Base-by-base conservation (phyloP, 2,797 vertebrate genomes). In the Galagoides demidoff region DNA sequence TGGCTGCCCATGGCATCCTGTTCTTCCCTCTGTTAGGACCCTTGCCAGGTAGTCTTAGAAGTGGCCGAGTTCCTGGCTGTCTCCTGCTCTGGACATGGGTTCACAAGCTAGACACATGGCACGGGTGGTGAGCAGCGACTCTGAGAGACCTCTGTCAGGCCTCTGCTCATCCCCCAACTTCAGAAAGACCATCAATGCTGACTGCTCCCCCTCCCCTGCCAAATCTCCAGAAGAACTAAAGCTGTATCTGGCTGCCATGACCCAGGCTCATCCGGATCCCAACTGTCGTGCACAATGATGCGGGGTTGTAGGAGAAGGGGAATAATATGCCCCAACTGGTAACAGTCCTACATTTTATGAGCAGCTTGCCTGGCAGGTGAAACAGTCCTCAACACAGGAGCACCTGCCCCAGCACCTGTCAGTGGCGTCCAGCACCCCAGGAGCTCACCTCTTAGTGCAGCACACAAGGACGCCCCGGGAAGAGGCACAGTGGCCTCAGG, bases 221-320 rank as follows among this genome's bases (percentile, higher is more conserved):
- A 63, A 34, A 37, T n/a, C 49, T 31, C 34, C 7, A 1, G 17
- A 52, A 20, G 70, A 61, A 29, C 7, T 29, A n/a, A 68, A 68
- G 52, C 19, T 22, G 4, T 2, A 0, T 59, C 27, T 39, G 57
- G 31, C 17, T 27, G 22, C 59, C 37, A 10, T 4, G 10, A 63
- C 31, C 25, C 25, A 7, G 2, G 37, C 68, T 49, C 27, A 20
- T n/a, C 27, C 68, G 29, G 27, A 68, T 34, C n/a, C 49, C 16
- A 74, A 49, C 11, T 1, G 22, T 39, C 49, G 37, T 57, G 4
- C 10, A 6, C 19, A 34, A 37, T 0, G 0, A 82, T 1, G 0
- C 0, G 12, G 77, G 22, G 39, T 39, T 22, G 61, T 16, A 66
- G 20, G 59, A 68, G 31, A 66, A 74, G 20, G 20, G 66, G 13